phyloP scores from a whole-genome alignment of 2,888 invertebrate genomes.

The Noctua janthe region DNA sequence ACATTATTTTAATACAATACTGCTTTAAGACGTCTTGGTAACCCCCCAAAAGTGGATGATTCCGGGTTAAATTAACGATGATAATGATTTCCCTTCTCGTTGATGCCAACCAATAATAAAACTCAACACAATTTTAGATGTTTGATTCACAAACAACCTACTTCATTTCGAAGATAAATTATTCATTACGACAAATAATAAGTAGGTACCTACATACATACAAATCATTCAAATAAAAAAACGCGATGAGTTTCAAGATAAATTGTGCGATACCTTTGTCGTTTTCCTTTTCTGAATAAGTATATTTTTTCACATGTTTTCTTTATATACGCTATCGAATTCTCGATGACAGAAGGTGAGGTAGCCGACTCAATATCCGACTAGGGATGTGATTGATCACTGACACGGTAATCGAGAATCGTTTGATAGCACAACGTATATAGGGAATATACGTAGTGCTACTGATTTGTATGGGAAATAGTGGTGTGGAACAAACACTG shows the following conservation, averaged over 20 bases:
- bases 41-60: too few relatives aligned
- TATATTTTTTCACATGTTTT: constrained; percentile 48
- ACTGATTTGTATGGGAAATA: constrained; percentile 52
- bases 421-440: constrained; percentile 30
- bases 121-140: neutral
- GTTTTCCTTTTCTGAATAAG: constrained; percentile 22
- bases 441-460: constrained; percentile 20
- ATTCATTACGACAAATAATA: constrained; percentile 33
- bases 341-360: constrained; percentile 65
- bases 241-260: constrained; percentile 21
- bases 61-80: too few relatives aligned
- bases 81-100: neutral
- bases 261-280: constrained; percentile 9
- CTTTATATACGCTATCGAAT: constrained; percentile 32
- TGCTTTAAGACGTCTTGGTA: too few relatives aligned
- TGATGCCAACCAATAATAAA: neutral
- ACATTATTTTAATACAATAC: too few relatives aligned
- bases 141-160: constrained; percentile 17
- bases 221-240: constrained; percentile 24
- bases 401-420: constrained; percentile 62
- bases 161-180: constrained; percentile 23
- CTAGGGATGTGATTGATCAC: constrained; percentile 78
- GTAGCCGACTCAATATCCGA: constrained; percentile 77
- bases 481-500: constrained; percentile 38
- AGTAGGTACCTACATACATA: neutral